These are phyloP conservation scores for Pheosia gnoma DNA, from an alignment of 2,888 invertebrate genomes.

Conservation along the genomic window DNA sequence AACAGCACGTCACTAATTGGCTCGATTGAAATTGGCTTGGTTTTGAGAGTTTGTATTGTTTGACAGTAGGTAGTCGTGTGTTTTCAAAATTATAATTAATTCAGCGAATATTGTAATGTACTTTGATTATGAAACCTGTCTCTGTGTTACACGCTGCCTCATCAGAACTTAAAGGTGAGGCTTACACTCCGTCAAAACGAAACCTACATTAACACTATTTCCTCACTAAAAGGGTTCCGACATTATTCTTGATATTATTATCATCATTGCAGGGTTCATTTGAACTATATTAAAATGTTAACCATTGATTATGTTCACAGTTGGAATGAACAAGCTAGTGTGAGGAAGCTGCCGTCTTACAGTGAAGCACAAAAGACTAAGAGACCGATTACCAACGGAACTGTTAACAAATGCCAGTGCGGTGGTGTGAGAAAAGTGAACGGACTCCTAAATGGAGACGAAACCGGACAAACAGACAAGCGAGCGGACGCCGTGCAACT, in stretches of 20 bases:
- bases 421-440: slow-evolving; percentile 75
- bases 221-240: neutral
- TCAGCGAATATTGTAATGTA: slow-evolving; percentile 35
- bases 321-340: slow-evolving; percentile 83
- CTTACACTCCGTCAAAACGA: slow-evolving; percentile 19
- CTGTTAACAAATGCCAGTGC: slow-evolving; percentile 74
- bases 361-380: slow-evolving; percentile 83
- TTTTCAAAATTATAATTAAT: slow-evolving; percentile 18
- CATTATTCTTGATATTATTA: too few species aligned
- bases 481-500: slow-evolving; percentile 63
- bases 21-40: slow-evolving; percentile 48
- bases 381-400: slow-evolving; percentile 74
- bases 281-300: slow-evolving; percentile 10
- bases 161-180: slow-evolving; percentile 82
- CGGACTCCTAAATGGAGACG: slow-evolving; percentile 58
- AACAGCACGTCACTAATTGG: slow-evolving; percentile 35
- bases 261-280: too few species aligned
- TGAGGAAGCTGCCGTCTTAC: slow-evolving; percentile 79
- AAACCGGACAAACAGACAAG: slow-evolving; percentile 55
- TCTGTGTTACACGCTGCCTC: slow-evolving; percentile 83
- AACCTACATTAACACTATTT: slow-evolving; percentile 15
- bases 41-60: slow-evolving; percentile 42
- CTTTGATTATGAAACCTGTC: slow-evolving; percentile 74
- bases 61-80: slow-evolving; percentile 46
- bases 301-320: slow-evolving; percentile 48